Base-by-base conservation (phyloP, 2,888 invertebrate genomes). In the Junonia oenone region DNA sequence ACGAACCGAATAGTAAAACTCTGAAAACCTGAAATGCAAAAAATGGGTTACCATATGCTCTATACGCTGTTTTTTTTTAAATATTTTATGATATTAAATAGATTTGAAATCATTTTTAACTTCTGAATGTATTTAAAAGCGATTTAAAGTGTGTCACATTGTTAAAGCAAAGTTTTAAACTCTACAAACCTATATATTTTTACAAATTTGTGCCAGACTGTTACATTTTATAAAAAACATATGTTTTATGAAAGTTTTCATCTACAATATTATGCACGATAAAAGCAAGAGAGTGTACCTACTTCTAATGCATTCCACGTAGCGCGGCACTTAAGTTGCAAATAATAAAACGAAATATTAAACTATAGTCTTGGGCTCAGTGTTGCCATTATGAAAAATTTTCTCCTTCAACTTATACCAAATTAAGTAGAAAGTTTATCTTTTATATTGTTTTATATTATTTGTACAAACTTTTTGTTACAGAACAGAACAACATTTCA, bases 271-370 rank as follows among this genome's bases (percentile, higher is more conserved):
- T 19, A 40, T 40, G 17, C 38, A 19, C 1, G 11, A 40, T 40
- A 38, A 9, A 38, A 40, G 38, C 38, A 40, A 6, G 17, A 19
- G 38, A 37, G 22, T n/a, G n/a, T n/a, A n/a, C 22, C 22, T 51
- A 51, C n/a, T 31, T 46, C 50, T 50, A 40, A 58, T 55, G 47
- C 43, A 47, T 45, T 47, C 55, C 47, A 13, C 19, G 38, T 40
- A 40, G 38, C 51, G 43, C 43, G 22, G 43, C 51, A 38, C 45
- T 48, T 45, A 45, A 26, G 31, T 29, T 35, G 26, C 19, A 49
- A 29, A 47, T 31, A 55, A 55, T 58, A 50, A 51, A 51, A 45
- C 47, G 37, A 37, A 51, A 51, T 55, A 40, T 55, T 40, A 40
- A 19, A 19, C 19, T 45, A 13, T 29, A 37, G 19, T 31, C 43